Evolutionary conservation across 2,797 vertebrate species (phyloP), one percentile per base, ranked within the genome.

Genomic region (Hoplostethus mediterraneus): DNA sequence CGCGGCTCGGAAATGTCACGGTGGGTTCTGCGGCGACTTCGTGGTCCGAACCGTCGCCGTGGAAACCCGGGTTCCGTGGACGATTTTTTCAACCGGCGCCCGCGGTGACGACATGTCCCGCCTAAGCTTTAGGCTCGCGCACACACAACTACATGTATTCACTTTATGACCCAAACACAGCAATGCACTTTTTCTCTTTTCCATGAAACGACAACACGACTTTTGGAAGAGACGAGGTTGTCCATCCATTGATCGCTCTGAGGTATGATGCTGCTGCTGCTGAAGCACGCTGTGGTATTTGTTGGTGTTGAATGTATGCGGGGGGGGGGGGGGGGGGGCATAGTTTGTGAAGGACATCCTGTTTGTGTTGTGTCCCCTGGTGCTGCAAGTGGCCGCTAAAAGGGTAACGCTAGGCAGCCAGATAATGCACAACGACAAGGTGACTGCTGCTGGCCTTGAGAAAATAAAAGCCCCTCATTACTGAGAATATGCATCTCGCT

Each of bases 391-490:
- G 63, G 58, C 54, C 0, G 70, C 77, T 87, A 52, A 80, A 75
- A 86, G 77, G 74, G 38, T 57, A 71, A 71, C 49, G 64, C 21
- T 54, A 30, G 65, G 56, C 66, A 54, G 56, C 53, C 58, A 51
- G 33, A 13, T 89, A 83, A 88, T 79, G 59, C 73, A 65, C 62
- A 79, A 44, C 83, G 86, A 88, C 86, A 89, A 81, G 83, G 73
- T 83, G 86, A 89, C 80, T 72, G 71, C 49, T 66, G 4, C 38
- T 54, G 72, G 67, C 81, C 67, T 60, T 73, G 62, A 63, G 78
- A 76, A 79, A 81, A 75, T 7, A 73, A 57, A 80, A 59, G 5
- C 65, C 58, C 31, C 63, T 85, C 76, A 86, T 84, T 81, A 77
- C 14, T 12, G 21, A 21, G 47, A 17, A 48, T 56, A 73, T 6